A percentile compares a stretch with the other conserved stretches of the same genome.
phyloP scores from a whole-genome alignment of 2,888 invertebrate genomes.

The Brassicogethes aeneus region DNA sequence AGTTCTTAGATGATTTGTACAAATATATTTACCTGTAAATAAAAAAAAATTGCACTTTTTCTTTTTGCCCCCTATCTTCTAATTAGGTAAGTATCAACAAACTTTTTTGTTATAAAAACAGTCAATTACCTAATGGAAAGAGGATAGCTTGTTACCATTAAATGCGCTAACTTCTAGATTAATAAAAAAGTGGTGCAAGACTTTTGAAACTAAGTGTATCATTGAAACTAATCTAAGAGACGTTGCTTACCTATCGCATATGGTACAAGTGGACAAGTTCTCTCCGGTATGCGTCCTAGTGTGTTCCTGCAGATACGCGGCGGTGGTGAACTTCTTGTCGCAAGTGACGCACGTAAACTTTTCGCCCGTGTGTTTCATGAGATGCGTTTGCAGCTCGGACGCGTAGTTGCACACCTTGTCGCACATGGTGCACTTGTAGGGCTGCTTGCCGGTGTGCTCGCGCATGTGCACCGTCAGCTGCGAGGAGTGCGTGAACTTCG shows the following conservation, averaged over 20 bases:
- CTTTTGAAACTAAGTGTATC: too few relatives aligned
- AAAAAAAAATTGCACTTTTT: too few relatives aligned
- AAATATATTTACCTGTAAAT: too few relatives aligned
- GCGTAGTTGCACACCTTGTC: conserved; percentile 35
- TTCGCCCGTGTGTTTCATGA: conserved; percentile 35
- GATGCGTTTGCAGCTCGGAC: conserved; percentile 33
- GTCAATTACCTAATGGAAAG: too few relatives aligned
- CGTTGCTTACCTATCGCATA: conserved; percentile 26
- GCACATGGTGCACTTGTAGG: conserved; percentile 36
- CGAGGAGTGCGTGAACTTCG: conserved; percentile 37
- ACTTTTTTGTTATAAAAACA: too few relatives aligned
- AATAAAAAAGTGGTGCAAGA: too few relatives aligned
- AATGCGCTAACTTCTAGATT: too few relatives aligned
- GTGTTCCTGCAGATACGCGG: conserved; percentile 34
- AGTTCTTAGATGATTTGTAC: too few relatives aligned
- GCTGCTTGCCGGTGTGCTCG: conserved; percentile 38
- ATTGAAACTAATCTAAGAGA: too few relatives aligned
- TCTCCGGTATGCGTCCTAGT: conserved; percentile 36
- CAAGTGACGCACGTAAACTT: conserved; percentile 34
- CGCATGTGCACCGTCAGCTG: conserved; percentile 37
- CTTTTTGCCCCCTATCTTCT: too few relatives aligned
- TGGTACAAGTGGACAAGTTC: conserved; percentile 37
- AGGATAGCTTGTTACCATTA: too few relatives aligned
- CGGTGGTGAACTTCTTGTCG: conserved; percentile 35
- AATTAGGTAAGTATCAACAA: too few relatives aligned